Conservation (phyloP, 2,888 invertebrate genomes). For the Xestobium rufovillosum region DNA sequence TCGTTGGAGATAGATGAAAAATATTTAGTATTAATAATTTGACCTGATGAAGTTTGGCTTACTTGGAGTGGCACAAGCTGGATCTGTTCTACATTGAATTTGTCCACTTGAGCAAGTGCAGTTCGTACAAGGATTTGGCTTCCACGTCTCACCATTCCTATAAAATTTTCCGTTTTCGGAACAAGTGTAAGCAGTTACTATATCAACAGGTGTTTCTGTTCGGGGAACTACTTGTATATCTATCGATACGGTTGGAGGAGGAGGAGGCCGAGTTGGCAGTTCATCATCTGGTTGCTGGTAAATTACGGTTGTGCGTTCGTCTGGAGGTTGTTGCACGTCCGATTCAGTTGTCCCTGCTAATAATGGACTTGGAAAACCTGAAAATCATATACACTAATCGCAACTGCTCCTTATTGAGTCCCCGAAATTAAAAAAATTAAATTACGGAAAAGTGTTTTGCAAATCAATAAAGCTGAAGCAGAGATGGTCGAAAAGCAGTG, state of each 20-base stretch:
- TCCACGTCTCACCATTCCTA: constrained; percentile 61
- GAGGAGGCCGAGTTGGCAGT: constrained; percentile 31
- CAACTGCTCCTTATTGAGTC: too few species aligned
- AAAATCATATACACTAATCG: too few species aligned
- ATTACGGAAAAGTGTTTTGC: too few species aligned
- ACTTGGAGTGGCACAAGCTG: constrained; percentile 46
- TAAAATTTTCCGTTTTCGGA: constrained; percentile 54
- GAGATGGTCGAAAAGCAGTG: too few species aligned
- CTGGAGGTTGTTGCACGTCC: constrained; percentile 38
- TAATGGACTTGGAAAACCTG: constrained; percentile 2
- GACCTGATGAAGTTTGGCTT: too few species aligned
- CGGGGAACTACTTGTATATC: not conserved
- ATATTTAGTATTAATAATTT: too few species aligned
- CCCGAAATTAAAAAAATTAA: too few species aligned
- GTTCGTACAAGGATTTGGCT: constrained; percentile 61
- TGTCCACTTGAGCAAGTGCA: constrained; percentile 63
- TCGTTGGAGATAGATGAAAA: too few species aligned
- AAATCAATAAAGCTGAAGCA: too few species aligned
- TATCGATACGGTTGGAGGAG: constrained; percentile 23
- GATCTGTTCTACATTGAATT: constrained; percentile 48
- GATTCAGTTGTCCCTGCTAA: constrained; percentile 17
- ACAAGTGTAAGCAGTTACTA: constrained; percentile 40
- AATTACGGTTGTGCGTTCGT: constrained; percentile 32
- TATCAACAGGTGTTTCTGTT: constrained; percentile 14
- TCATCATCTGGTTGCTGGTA: constrained; percentile 38